These are phyloP conservation scores for Reticulitermes lucifugus DNA, from an alignment of 2,888 invertebrate genomes.

Conservation along the genomic window DNA sequence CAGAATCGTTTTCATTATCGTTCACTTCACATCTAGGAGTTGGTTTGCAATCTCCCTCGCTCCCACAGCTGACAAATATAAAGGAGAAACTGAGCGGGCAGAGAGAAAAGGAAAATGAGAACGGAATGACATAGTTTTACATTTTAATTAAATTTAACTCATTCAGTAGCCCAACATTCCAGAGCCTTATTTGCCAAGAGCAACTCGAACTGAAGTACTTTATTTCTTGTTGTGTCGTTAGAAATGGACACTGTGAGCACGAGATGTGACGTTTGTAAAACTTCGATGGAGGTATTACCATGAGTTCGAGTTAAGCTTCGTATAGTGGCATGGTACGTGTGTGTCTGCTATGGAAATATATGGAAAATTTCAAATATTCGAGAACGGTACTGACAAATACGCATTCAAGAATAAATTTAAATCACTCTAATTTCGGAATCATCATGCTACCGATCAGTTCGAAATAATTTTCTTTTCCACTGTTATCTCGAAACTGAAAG, in stretches of 20 bases:
- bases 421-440: too few relatives aligned
- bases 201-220: neutral
- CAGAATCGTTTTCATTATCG: slow-evolving; percentile 2
- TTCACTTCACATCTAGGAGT: neutral
- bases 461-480: too few relatives aligned
- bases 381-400: too few relatives aligned
- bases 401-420: too few relatives aligned
- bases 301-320: too few relatives aligned
- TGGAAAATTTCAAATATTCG: too few relatives aligned
- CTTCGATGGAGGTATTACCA: too few relatives aligned
- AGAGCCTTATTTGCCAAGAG: neutral
- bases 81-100: neutral
- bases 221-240: neutral
- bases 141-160: slow-evolving; percentile 27
- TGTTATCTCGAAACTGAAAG: too few relatives aligned
- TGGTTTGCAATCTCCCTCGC: neutral
- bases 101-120: neutral
- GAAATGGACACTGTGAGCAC: neutral
- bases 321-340: too few relatives aligned
- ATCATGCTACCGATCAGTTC: too few relatives aligned
- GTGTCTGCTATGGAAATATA: too few relatives aligned
- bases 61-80: neutral
- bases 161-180: slow-evolving; percentile 11
- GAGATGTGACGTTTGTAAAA: neutral
- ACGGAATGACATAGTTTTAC: slow-evolving; percentile 18